These are phyloP conservation scores for Choreutis nemorana DNA, from an alignment of 2,888 invertebrate species.

Conservation along the genomic window DNA sequence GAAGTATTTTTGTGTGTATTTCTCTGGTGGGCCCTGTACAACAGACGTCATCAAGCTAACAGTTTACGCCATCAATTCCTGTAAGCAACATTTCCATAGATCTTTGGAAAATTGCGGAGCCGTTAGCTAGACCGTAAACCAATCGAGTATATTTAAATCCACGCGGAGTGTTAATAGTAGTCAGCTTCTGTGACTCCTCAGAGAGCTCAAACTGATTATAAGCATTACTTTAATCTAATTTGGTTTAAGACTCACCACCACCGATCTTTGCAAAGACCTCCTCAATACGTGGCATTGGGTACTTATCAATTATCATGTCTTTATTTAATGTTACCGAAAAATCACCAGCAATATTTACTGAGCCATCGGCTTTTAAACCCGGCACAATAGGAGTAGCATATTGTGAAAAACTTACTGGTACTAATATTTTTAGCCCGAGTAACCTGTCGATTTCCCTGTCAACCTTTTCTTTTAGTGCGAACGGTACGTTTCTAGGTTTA, in stretches of 20 bases:
- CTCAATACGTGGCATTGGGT: constrained; percentile 15
- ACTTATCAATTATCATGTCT: constrained; percentile 15
- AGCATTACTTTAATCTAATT: constrained; percentile 14
- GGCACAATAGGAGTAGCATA: constrained; percentile 15
- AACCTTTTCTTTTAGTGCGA: constrained; percentile 15
- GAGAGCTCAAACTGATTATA: constrained; percentile 10
- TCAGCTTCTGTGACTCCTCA: constrained; percentile 11
- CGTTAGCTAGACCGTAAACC: constrained; percentile 20
- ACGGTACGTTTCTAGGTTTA: constrained; percentile 16
- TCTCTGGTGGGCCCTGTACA: constrained; percentile 8
- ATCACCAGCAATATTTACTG: constrained; percentile 10
- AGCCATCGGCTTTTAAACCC: constrained; percentile 11
- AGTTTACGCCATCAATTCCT: constrained; percentile 14
- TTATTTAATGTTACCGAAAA: constrained; percentile 17
- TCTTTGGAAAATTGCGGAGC: constrained; percentile 24
- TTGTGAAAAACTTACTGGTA: constrained; percentile 11
- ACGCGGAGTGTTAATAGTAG: constrained; percentile 17
- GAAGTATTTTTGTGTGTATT: constrained; percentile 7
- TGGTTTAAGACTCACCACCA: constrained; percentile 14
- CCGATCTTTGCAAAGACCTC: constrained; percentile 14
- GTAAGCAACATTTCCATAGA: constrained; percentile 18
- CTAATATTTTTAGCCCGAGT: constrained; percentile 13
- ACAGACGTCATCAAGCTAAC: constrained; percentile 18
- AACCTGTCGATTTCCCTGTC: constrained; percentile 14
- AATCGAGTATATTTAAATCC: constrained; percentile 19